Evolutionary conservation across 2,797 vertebrate genomes (phyloP).

Genomic region (Channallabes apus): DNA sequence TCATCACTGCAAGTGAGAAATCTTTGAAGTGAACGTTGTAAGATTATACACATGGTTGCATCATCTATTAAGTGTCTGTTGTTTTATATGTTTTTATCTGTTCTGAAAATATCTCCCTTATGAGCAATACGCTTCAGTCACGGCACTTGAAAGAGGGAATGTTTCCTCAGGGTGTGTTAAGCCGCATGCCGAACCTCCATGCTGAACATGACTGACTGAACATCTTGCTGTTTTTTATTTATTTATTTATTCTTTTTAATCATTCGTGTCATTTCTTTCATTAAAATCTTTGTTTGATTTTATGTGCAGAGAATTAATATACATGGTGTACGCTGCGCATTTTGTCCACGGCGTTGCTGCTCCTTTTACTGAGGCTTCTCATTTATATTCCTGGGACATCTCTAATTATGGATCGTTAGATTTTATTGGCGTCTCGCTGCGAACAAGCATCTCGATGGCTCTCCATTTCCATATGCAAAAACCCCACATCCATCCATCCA

Average conservation of each 20-base stretch:
- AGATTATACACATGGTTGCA: neutral
- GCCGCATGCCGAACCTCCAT: neutral
- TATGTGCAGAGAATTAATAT: neutral
- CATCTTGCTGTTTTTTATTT: neutral
- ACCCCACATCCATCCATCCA: neutral
- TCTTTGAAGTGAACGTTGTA: neutral
- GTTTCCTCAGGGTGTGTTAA: neutral
- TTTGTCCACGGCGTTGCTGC: neutral
- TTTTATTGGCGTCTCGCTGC: slow-evolving; percentile 13
- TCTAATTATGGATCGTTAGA: slow-evolving; percentile 36
- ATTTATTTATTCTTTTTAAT: neutral
- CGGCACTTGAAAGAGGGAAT: neutral
- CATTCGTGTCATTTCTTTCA: neutral
- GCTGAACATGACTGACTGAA: neutral
- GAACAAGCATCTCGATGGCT: slow-evolving; percentile 17
- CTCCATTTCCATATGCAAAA: slow-evolving; percentile 30
- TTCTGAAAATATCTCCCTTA: too few relatives aligned
- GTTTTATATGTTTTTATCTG: too few relatives aligned
- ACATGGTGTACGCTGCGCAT: neutral
- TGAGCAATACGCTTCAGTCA: neutral
- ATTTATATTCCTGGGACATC: slow-evolving; percentile 9
- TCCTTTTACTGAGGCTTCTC: neutral
- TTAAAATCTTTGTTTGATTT: neutral
- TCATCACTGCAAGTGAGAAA: neutral
- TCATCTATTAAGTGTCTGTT: neutral